These are phyloP conservation scores for Pica pica DNA, from an alignment of 2,113 vertebrate genomes.

Conservation along the genomic window DNA sequence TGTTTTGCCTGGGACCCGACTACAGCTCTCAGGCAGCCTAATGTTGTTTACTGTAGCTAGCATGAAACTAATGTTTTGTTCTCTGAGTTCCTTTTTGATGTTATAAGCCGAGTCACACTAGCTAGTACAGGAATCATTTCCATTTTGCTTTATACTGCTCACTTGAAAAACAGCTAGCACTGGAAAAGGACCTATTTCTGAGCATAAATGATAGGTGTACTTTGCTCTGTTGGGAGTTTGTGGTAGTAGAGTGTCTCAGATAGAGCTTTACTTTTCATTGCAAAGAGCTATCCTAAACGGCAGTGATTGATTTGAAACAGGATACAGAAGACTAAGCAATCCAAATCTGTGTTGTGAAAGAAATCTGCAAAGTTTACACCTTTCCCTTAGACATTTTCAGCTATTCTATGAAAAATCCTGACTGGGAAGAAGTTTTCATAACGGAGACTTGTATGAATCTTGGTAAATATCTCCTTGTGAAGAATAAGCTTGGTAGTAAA, in stretches of 20 bases:
- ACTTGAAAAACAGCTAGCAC: neutral
- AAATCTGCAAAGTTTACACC: neutral
- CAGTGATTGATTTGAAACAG: neutral
- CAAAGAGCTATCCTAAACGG: neutral
- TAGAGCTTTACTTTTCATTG: neutral
- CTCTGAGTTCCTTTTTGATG: conserved; percentile 37
- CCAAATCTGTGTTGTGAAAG: neutral
- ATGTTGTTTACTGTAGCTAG: conserved; percentile 53
- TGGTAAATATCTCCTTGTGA: neutral
- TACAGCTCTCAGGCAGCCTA: conserved; percentile 19
- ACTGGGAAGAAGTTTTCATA: neutral
- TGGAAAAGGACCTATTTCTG: neutral
- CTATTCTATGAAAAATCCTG: neutral
- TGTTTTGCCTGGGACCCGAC: conserved; percentile 40
- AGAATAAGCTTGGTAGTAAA: neutral
- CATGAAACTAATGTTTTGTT: conserved; percentile 49
- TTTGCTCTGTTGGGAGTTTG: neutral
- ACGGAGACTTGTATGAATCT: neutral
- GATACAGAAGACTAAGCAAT: neutral
- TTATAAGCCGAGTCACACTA: conserved; percentile 34
- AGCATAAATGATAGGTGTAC: neutral
- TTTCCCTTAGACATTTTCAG: neutral
- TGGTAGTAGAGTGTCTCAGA: neutral
- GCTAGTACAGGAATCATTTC: conserved; percentile 40
- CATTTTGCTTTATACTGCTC: conserved; percentile 25